Evolutionary conservation across 2,888 invertebrate species (phyloP).

Genomic region (Drosophila putrida): DNA sequence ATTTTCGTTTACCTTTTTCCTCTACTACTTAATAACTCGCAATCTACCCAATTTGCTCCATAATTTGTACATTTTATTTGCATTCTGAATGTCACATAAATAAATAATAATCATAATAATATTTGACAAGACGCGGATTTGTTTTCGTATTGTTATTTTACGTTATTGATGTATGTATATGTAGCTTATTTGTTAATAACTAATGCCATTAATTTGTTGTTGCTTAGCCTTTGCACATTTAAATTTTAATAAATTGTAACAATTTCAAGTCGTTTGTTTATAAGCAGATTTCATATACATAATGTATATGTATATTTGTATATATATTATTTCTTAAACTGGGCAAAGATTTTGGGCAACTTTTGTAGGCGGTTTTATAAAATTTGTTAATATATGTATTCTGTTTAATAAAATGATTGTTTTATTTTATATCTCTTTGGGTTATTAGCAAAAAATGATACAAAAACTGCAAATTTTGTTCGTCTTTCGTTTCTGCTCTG

Average conservation of each 20-base stretch:
- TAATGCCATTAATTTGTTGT: constrained; percentile 63
- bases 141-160: constrained; percentile 20
- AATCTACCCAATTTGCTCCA: constrained; percentile 56
- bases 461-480: constrained; percentile 53
- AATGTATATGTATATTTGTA: constrained; percentile 17
- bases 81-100: constrained; percentile 76
- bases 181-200: constrained; percentile 56
- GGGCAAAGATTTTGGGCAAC: constrained; percentile 44
- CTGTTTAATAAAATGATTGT: constrained; percentile 60
- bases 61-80: constrained; percentile 78
- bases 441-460: constrained; percentile 76
- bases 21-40: constrained; percentile 18
- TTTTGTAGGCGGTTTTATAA: constrained; percentile 61
- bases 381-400: constrained; percentile 57
- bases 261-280: constrained; percentile 55
- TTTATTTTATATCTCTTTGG: constrained; percentile 62
- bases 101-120: constrained; percentile 48
- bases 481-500: constrained; percentile 19
- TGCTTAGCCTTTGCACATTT: constrained; percentile 47
- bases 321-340: constrained; percentile 48
- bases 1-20: constrained; percentile 16
- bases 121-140: constrained; percentile 80
- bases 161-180: constrained; percentile 40
- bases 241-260: constrained; percentile 54
- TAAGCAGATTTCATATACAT: constrained; percentile 45